phyloP scores from a whole-genome alignment of 2,113 vertebrate genomes.

The Sturnus vulgaris region DNA sequence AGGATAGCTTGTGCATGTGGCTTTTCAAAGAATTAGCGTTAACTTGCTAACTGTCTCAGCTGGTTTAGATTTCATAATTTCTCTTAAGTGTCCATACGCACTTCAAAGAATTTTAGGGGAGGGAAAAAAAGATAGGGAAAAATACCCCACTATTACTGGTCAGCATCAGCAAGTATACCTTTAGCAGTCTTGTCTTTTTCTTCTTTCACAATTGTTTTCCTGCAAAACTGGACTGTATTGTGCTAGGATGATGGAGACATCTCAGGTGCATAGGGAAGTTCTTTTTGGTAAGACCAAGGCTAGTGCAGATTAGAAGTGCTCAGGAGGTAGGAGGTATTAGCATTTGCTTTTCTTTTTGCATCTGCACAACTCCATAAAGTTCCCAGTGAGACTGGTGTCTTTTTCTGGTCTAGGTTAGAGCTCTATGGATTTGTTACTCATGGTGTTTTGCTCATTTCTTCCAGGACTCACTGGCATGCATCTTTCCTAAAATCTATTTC shows the following conservation, averaged over 20 bases:
- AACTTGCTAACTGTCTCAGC: background rate
- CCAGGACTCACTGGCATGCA: rapidly evolving
- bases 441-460: background rate
- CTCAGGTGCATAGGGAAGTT: background rate
- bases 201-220: background rate
- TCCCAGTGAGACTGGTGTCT: background rate
- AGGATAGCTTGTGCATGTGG: background rate
- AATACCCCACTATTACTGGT: background rate
- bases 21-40: background rate
- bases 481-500: background rate
- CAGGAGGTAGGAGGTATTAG: background rate
- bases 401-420: background rate
- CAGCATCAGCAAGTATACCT: background rate
- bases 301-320: background rate
- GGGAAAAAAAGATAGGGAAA: background rate
- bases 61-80: background rate
- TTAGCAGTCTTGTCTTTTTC: background rate
- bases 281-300: background rate
- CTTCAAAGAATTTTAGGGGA: background rate
- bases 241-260: background rate
- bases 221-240: background rate
- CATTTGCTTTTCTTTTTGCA: background rate
- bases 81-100: background rate
- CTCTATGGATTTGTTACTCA: background rate
- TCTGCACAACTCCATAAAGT: background rate